phyloP scores from a whole-genome alignment of 2,113 vertebrate genomes.

The Sciurus niger region DNA sequence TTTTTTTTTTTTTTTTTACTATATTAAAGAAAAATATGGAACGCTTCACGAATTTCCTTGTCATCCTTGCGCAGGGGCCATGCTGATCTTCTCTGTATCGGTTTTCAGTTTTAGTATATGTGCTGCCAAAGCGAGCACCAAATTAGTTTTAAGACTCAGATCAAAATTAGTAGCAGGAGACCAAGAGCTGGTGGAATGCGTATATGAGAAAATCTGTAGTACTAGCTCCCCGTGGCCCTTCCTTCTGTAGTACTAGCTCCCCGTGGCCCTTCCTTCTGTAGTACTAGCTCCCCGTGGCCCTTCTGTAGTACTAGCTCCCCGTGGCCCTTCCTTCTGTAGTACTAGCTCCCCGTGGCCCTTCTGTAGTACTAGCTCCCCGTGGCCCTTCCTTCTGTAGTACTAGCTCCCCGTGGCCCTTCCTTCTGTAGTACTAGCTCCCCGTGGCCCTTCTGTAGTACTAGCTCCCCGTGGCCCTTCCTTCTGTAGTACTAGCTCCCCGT shows the following conservation, averaged over 20 bases:
- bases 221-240: not conserved
- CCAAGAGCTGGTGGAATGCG: not conserved
- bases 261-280: not conserved
- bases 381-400: not conserved
- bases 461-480: too few relatives aligned
- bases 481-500: not conserved
- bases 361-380: too few relatives aligned
- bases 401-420: not conserved
- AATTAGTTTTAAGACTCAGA: slow-evolving; percentile 3
- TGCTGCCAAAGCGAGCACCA: not conserved
- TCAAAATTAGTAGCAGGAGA: not conserved
- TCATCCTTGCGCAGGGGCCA: too few relatives aligned
- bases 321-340: too few relatives aligned
- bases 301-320: too few relatives aligned
- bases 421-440: not conserved
- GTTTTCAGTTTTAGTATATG: too few relatives aligned
- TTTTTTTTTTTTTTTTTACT: too few relatives aligned
- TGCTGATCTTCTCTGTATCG: too few relatives aligned
- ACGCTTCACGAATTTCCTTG: too few relatives aligned
- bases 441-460: not conserved
- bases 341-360: not conserved
- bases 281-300: not conserved
- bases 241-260: not conserved
- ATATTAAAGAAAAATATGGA: too few relatives aligned
- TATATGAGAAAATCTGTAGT: not conserved